These are phyloP conservation scores for Tangara arthus DNA, from an alignment of 2,797 vertebrate genomes.

Conservation along the genomic window DNA sequence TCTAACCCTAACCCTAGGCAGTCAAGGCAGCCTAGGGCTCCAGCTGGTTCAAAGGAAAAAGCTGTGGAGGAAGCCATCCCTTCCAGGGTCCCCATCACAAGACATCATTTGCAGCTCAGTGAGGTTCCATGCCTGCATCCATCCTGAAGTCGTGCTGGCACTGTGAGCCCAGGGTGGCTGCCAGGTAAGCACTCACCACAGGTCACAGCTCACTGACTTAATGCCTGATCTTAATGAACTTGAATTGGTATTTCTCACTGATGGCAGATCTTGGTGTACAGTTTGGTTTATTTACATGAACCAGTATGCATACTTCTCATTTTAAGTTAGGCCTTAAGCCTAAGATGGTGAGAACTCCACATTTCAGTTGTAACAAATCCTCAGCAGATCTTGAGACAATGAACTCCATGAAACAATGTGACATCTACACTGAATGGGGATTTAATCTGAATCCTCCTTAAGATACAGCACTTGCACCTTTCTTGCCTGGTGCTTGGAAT, in stretches of 20 bases:
- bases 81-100: background rate
- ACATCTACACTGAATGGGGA: background rate
- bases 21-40: fast-evolving
- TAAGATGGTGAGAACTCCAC: background rate
- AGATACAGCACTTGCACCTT: background rate
- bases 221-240: background rate
- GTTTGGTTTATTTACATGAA: background rate
- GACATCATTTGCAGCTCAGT: background rate
- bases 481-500: background rate
- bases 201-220: background rate
- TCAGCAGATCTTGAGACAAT: background rate
- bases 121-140: background rate
- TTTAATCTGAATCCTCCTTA: background rate
- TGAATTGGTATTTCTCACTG: background rate
- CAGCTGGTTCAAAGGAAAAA: too few species aligned
- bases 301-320: background rate
- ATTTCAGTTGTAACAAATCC: background rate
- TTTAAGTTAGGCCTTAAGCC: background rate
- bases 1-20: too few species aligned
- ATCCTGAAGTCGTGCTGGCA: background rate
- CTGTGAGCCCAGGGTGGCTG: background rate
- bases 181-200: background rate
- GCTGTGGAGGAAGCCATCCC: too few species aligned
- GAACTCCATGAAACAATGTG: background rate
- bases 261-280: background rate